Evolutionary conservation across 2,797 vertebrate species (phyloP).

Genomic region (Rhyacichthys aspro): DNA sequence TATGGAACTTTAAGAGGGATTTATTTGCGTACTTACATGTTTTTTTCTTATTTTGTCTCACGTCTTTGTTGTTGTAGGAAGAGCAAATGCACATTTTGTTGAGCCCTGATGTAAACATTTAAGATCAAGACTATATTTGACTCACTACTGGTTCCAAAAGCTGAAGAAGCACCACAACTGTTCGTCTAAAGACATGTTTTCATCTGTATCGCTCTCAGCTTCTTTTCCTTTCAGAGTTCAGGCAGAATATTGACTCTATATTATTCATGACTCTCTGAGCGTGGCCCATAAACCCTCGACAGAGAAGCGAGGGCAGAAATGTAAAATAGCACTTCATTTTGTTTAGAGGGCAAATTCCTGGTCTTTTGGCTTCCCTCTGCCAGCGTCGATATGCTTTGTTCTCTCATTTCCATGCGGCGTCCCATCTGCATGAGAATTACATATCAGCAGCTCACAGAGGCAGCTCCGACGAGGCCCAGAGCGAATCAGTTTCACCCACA

Average conservation of each 20-base stretch:
- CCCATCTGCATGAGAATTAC: constrained; percentile 68
- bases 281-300: constrained; percentile 44
- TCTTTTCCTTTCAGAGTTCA: constrained; percentile 29
- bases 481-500: constrained; percentile 34
- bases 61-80: too few relatives aligned
- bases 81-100: too few relatives aligned
- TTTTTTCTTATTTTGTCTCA: too few relatives aligned
- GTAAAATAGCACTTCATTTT: constrained; percentile 59
- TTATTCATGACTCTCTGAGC: constrained; percentile 64
- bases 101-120: too few relatives aligned
- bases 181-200: constrained; percentile 13
- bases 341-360: constrained; percentile 63
- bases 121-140: too few relatives aligned
- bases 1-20: too few relatives aligned
- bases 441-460: constrained; percentile 55
- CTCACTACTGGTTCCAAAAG: too few relatives aligned
- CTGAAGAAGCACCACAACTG: too few relatives aligned
- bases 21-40: too few relatives aligned
- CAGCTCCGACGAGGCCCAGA: constrained; percentile 35
- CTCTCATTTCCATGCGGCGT: constrained; percentile 42
- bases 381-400: constrained; percentile 23
- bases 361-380: constrained; percentile 14
- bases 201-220: constrained; percentile 13
- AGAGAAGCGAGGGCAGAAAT: constrained; percentile 52
- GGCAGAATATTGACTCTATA: constrained; percentile 53